Evolutionary conservation across 1,140 invertebrate genomes (phyloP), one percentile per base, ranked within the genome.

Genomic region (Zaprionus ghesquierei): DNA sequence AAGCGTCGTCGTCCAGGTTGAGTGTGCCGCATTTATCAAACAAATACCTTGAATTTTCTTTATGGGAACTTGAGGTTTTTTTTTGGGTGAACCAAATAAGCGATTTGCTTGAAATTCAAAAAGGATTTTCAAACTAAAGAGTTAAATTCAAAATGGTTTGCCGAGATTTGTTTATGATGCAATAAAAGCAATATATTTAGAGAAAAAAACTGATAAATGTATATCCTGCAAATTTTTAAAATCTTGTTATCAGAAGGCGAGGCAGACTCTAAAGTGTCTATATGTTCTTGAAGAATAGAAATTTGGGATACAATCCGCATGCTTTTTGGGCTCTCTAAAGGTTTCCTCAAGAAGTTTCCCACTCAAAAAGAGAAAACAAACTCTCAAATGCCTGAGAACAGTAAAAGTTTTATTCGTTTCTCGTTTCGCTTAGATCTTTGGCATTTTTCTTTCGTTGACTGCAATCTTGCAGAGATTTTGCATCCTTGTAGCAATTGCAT

Each of bases 11-110:
- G 35, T 41, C 5, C 35, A 5, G 5, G n/a, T n/a, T 41, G 64
- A 69, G 65, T 46, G 62, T 53, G 65, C 50, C 64, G 58, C 64
- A 73, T 73, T 69, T 68, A 73, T 60, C 64, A 73, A 69, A 69
- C 64, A 69, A 73, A 69, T 69, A 64, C 69, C 63, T 71, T 10
- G 61, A 38, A 65, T 65, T 65, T 71, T 58, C n/a, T 29, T 33
- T 63, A 23, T 51, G 69, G n/a, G 61, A 70, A 69, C 22, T 51
- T 8, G 31, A 64, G 41, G 29, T 10, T 22, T 55, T 38, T 56
- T 46, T 27, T 54, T 20, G 29, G 2, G n/a, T 54, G 41, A 9
- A 23, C 13, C 13, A 5, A 35, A 20, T 27, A 9, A 41, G 20
- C 12, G 20, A 58, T 58, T 58, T 41, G 55, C 55, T 58, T 58